Percentiles rank a stretch among this genome's conserved stretches.
phyloP scores from a whole-genome alignment of 2,113 vertebrate genomes.

The Mirza zaza region DNA sequence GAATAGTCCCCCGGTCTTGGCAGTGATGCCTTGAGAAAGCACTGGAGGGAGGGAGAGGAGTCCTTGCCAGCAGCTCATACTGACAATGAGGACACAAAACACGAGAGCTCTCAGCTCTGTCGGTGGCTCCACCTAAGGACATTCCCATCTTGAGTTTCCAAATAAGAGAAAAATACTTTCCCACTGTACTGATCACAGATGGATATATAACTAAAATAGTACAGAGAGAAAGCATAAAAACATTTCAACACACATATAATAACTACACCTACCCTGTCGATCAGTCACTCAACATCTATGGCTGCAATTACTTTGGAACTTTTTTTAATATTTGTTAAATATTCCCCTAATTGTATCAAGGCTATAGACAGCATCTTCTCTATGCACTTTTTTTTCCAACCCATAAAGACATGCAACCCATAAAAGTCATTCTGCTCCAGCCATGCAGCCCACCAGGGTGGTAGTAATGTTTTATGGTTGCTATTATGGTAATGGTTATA shows the following conservation, averaged over 20 bases:
- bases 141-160: neutral
- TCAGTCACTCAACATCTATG: neutral
- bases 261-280: neutral
- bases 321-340: slow-evolving; percentile 39
- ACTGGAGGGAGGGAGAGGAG: neutral
- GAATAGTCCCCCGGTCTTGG: neutral
- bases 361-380: neutral
- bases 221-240: neutral
- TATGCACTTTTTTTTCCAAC: neutral
- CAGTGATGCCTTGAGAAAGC: neutral
- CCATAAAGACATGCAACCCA: neutral
- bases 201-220: neutral
- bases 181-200: neutral
- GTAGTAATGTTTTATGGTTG: neutral
- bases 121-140: neutral
- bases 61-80: too few species aligned
- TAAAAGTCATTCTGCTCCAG: neutral
- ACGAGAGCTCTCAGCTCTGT: neutral
- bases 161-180: neutral
- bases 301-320: neutral
- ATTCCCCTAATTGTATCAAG: neutral
- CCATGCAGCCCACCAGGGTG: neutral
- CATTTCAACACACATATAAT: neutral
- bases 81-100: neutral
- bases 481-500: neutral